Conservation (phyloP, 2,797 vertebrate species). For the Pipistrellus kuhlii region DNA sequence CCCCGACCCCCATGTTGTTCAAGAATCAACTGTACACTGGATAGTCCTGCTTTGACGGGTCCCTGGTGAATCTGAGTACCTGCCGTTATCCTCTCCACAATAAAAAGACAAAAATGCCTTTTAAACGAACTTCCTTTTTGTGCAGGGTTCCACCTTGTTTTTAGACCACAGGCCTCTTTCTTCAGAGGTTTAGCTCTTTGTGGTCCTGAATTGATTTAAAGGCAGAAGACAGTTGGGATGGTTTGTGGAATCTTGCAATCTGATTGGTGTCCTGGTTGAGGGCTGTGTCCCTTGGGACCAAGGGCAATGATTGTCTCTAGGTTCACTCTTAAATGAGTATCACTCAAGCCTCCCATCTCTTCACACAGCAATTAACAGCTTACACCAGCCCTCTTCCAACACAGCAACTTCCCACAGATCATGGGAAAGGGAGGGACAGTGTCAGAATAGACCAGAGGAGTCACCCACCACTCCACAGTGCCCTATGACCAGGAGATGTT, state of each 20-base stretch:
- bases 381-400: not conserved
- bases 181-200: not conserved
- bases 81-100: not conserved
- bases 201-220: not conserved
- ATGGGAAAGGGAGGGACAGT: not conserved
- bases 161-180: not conserved
- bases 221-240: not conserved
- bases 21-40: not conserved
- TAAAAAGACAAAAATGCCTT: not conserved
- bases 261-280: not conserved
- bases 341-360: not conserved
- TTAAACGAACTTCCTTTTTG: accelerated
- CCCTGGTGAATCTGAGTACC: not conserved
- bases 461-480: accelerated
- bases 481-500: not conserved
- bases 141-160: not conserved
- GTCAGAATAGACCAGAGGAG: not conserved
- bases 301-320: not conserved
- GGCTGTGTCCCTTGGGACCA: not conserved
- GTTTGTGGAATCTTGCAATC: not conserved
- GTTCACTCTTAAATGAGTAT: not conserved
- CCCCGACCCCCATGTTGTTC: not conserved
- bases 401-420: not conserved
- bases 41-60: not conserved
- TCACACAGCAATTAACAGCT: not conserved